Base-by-base conservation (phyloP, 2,888 invertebrate genomes). In the Callyntrura sp. region DNA sequence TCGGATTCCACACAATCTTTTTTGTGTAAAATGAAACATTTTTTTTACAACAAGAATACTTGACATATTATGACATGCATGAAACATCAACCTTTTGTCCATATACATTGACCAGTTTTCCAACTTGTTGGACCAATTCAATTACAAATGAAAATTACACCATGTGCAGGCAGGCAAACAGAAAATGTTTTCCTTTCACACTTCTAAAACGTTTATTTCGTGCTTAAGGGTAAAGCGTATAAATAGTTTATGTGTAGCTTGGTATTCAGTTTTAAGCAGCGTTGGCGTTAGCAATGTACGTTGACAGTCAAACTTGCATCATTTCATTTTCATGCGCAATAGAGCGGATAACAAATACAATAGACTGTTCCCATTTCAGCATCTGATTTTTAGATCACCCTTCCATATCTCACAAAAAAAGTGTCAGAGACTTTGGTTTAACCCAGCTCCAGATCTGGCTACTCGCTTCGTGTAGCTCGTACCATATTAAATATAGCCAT, bases 381-480 rank as follows among this genome's bases (percentile, higher is more conserved):
- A 48, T 43, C 43, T n/a, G 73, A 20, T 17, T 17, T 73, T 48
- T 48, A 73, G 73, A 17, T 73, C 73, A 73, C 45, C 0, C 23
- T 14, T 60, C 20, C 35, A 35, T 25, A 25, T n/a, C 25, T 8
- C 62, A 23, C 62, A 14, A 51, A 51, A 14, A 51, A n/a, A 17
- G n/a, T 60, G 12, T 60, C 8, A n/a, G 17, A 17, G n/a, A 25
- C 45, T 23, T 25, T 48, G 51, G 55, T 55, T 51, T 51, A 76
- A 25, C 76, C 76, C 51, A 76, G 76, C 76, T 76, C 76, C 76
- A 76, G 76, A 76, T 76, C 55, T 25, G 55, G n/a, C 51, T 23
- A 8, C 20, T 6, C 48, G 8, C 35, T 9, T 35, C 35, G 20
- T 14, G 17, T 65, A 4, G 3, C 28, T n/a, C 12, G 1, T n/a